A percentile compares a stretch with the other conserved stretches of the same genome.
Evolutionary conservation across 2,113 vertebrate species (phyloP).

Genomic region (Ameiurus melas): DNA sequence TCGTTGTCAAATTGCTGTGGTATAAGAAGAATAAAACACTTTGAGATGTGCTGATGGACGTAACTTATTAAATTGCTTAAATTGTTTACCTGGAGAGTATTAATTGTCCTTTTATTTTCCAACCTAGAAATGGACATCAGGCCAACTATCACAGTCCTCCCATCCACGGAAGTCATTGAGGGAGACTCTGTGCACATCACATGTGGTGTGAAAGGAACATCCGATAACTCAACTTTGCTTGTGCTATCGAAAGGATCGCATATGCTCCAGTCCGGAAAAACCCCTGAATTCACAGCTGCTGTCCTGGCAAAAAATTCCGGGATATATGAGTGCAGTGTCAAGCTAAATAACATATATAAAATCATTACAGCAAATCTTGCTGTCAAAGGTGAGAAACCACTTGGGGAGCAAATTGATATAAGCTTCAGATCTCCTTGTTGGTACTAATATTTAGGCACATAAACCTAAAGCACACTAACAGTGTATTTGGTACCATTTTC

Average conservation of each 20-base stretch:
- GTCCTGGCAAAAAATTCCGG: slow-evolving; percentile 44
- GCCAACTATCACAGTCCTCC: slow-evolving; percentile 56
- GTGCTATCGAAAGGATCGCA: slow-evolving; percentile 52
- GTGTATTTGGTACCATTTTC: background rate
- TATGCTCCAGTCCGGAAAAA: slow-evolving; percentile 24
- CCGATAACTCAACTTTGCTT: rapidly evolving
- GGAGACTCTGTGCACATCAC: slow-evolving; percentile 65
- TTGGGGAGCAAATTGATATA: no score
- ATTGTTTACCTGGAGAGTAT: background rate
- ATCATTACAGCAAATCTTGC: background rate
- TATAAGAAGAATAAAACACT: background rate
- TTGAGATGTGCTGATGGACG: background rate
- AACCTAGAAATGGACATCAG: slow-evolving; percentile 59
- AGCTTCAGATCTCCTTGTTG: background rate
- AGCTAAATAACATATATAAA: slow-evolving; percentile 44
- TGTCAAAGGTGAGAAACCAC: slow-evolving; percentile 63
- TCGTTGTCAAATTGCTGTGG: background rate
- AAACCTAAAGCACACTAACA: background rate
- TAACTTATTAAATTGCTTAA: background rate
- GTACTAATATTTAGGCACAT: background rate
- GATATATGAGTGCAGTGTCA: slow-evolving; percentile 62
- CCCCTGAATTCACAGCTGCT: slow-evolving; percentile 15
- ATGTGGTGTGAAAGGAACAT: slow-evolving; percentile 40
- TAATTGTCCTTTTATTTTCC: slow-evolving; percentile 10
- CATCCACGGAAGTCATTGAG: slow-evolving; percentile 61